Base-by-base conservation (phyloP, 2,888 invertebrate genomes). In the Incurvaria masculella region DNA sequence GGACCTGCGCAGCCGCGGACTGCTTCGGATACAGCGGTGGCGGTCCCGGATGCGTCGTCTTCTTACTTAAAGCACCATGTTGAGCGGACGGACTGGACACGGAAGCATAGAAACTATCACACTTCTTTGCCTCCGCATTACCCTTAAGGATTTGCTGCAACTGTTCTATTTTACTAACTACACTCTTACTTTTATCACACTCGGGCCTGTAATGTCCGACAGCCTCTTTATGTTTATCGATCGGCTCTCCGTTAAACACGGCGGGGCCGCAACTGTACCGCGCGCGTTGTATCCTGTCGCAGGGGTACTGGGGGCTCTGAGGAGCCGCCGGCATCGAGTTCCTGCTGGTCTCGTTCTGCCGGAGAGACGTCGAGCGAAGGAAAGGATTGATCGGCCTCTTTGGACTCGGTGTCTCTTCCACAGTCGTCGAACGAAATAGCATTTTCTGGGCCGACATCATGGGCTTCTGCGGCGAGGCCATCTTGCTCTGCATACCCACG, bases 301-400 rank as follows among this genome's bases (percentile, higher is more conserved):
- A 33, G 11, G 8, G 33, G 14, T 33, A 33, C 8, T 6, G 8
- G 11, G 8, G 33, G 11, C 8, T 8, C 14, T 8, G 33, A 8
- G 23, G 23, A 33, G 33, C 33, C 8, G 33, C 11, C 14, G 33
- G 33, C 14, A 33, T 14, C 3, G 14, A 55, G 70, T 79, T 2
- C 76, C 72, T 52, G 74, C 64, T 48, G 72, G 74, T 1, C 68
- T 38, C 38, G 46, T 54, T 54, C 27, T 52, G 50, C 45, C 52
- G 53, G 46, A 55, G 52, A 14, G 51, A 53, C 6, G 53, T 51
- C 3, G 57, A 56, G 27, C 56, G 52, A 4, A 56, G 49, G 41
- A 56, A 57, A 21, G 54, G 55, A 49, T 57, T 55, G n/a, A 53
- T 53, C 10, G 50, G 52, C 26, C 51, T 52, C 33, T 53, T 53